Base-by-base conservation (phyloP, 1,140 invertebrate genomes). In the Danaus plexippus region DNA sequence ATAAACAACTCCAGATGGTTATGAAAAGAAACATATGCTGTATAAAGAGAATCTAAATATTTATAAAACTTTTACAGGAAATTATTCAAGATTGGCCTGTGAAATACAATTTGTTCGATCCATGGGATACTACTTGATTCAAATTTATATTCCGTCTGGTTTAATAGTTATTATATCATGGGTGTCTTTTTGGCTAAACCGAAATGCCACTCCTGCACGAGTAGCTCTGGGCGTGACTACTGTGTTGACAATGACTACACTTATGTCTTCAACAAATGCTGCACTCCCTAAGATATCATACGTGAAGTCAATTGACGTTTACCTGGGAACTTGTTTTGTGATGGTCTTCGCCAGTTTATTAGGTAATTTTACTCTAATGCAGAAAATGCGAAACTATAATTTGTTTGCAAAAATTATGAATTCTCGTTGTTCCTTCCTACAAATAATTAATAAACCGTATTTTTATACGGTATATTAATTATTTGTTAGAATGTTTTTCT, bases 151-250 rank as follows among this genome's bases (percentile, higher is more conserved):
- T 89, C 97, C 97, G 69, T 98, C 97, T 81, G 95, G 96, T 83
- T 92, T 99, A 81, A 99, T 99, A 88, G 97, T 99, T 86, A 97
- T 98, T 88, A 98, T 99, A 89, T 98, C 96, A 69, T 99, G 97
- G 97, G 97, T 99, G 77, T 96, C 94, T 79, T 97, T 97, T 90
- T 97, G 95, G 95, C 78, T 90, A 73, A 90, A 98, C 89, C 92
- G 96, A 79, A 97, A 97, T 88, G 97, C 97, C 67, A 98, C 97
- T 61, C 97, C 97, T 64, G 97, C 97, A 73, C 91, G 97, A 87
- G 97, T 99, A 65, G 94, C 97, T 68, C 91, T 99, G 74, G 97
- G 97, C 77, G 97, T 98, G 78, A 98, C 97, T 88, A 98, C 95
- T 87, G 95, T 98, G 88, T 92, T 98, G 88, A 98, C 97, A 75